Evolutionary conservation across 1,140 invertebrate species (phyloP), one percentile per base, ranked within the genome.

Genomic region (Helicoverpa armigera): DNA sequence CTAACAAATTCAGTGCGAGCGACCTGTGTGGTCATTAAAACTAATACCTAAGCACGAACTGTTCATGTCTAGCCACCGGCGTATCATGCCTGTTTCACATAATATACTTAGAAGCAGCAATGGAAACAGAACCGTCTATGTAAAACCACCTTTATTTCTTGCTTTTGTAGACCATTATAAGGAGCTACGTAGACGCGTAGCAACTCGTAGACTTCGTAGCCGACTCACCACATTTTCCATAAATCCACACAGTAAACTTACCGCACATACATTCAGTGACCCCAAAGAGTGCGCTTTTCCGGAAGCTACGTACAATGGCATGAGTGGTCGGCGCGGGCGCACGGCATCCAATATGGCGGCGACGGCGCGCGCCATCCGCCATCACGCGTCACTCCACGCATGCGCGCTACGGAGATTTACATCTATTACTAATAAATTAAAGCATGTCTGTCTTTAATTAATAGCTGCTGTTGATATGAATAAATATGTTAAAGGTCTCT

Each of bases 261-360:
- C 76, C 31, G 60, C 70, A 73, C 53, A 31, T 77, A 79, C 67
- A 90, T 88, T 88, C 88, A 90, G 85, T 93, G 90, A 93, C 90
- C 91, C 89, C 90, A 91, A 89, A 89, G 87, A 80, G 86, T 82
- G 80, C 89, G 87, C 90, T 93, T 93, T 93, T 92, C 91, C 91
- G 90, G 91, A 91, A 92, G 79, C 85, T n/a, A 81, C 58, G 72
- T 75, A 92, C 88, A 91, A 90, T 89, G 83, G 88, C 83, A 79
- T 69, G 83, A 43, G 63, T 73, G 76, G 83, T 53, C 81, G 75
- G 56, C 80, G 81, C 67, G 60, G 87, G 87, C 88, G 82, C 80
- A 69, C 82, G 60, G 79, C 79, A 61, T 54, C 72, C 65, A 80
- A 88, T 65, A 90, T 89, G 88, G 87, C 88, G 82, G 67, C 58